phyloP scores from a whole-genome alignment of 2,888 invertebrate species.

The Steinernema scapterisci region DNA sequence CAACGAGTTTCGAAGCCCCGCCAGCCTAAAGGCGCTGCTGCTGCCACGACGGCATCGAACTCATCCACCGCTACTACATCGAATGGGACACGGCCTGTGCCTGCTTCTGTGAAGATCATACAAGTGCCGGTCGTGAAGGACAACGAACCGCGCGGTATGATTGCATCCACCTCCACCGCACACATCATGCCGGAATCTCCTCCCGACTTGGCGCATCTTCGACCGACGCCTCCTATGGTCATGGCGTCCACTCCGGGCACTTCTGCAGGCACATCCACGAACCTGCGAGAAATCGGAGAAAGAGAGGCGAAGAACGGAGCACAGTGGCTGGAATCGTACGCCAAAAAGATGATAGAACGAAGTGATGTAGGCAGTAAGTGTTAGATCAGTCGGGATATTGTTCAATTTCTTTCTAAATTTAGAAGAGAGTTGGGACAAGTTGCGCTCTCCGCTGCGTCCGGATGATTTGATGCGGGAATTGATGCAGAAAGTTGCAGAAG shows the following conservation, averaged over 20 bases:
- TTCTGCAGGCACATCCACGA: not conserved
- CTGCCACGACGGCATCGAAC: not conserved
- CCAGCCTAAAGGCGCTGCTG: not conserved
- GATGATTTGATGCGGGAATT: constrained; percentile 13
- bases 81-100: not conserved
- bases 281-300: not conserved
- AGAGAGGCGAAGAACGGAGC: not conserved
- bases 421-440: not conserved
- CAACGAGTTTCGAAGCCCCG: not conserved
- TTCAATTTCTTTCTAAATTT: not conserved
- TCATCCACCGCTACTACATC: not conserved
- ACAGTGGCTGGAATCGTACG: not conserved
- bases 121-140: not conserved
- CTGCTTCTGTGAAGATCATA: not conserved
- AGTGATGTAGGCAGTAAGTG: not conserved
- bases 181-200: not conserved
- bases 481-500: not conserved
- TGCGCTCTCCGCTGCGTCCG: not conserved
- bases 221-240: constrained; percentile 19
- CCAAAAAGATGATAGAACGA: constrained; percentile 6
- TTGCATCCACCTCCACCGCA: not conserved
- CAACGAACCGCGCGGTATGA: not conserved
- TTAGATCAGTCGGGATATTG: too few relatives aligned
- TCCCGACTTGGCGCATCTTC: not conserved
- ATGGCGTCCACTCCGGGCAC: not conserved